These are phyloP conservation scores for Hipposideros larvatus DNA, from an alignment of 2,797 vertebrate species.

Conservation along the genomic window DNA sequence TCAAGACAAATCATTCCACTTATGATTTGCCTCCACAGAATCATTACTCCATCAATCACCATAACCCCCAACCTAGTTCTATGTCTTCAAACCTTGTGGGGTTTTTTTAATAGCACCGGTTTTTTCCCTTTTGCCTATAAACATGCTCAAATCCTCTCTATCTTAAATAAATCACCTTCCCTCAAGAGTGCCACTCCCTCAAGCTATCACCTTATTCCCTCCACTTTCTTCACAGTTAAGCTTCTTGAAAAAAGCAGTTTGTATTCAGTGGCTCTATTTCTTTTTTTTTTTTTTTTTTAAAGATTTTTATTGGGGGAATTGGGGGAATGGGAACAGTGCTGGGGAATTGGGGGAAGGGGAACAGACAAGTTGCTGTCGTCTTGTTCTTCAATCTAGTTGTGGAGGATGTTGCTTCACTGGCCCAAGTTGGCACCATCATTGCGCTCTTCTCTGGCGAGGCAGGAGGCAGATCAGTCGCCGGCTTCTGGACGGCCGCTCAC, in stretches of 20 bases:
- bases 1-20: background rate
- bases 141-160: background rate
- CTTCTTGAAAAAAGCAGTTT: conserved; percentile 6
- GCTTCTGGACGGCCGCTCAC: no score
- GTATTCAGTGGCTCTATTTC: background rate
- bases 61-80: background rate
- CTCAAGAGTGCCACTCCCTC: background rate
- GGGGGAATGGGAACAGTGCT: no score
- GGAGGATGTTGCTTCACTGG: no score
- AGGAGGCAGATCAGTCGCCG: no score
- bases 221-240: background rate
- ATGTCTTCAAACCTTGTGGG: background rate
- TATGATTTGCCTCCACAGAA: background rate
- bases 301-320: no score
- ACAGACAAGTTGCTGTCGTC: no score
- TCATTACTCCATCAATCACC: background rate
- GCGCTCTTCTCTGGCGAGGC: no score
- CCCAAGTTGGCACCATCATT: no score
- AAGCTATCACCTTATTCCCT: conserved; percentile 26
- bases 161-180: conserved; percentile 33
- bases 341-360: no score
- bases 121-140: background rate
- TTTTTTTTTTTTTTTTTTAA: no score
- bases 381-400: no score
- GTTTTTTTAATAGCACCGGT: background rate